Conservation (phyloP, 1,140 invertebrate genomes). For the Microplitis demolitor region DNA sequence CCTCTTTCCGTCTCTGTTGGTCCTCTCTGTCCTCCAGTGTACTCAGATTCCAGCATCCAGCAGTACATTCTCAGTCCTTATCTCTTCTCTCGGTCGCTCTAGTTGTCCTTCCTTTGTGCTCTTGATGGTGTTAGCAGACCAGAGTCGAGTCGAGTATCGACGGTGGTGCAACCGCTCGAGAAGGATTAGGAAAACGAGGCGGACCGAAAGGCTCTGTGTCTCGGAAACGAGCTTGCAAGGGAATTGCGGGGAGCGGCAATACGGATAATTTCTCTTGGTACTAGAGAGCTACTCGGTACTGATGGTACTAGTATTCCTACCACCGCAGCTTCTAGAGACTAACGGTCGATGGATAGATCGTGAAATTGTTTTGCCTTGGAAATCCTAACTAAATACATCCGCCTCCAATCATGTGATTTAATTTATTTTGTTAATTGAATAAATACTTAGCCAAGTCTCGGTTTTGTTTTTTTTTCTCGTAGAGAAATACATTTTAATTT, state of each 20-base stretch:
- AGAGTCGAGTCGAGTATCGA: conserved; percentile 1
- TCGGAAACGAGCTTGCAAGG: no score
- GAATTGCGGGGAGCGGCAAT: neutral
- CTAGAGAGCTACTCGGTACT: neutral
- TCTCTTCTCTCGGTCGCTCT: neutral
- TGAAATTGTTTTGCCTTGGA: conserved; percentile 11
- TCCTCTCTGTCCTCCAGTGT: neutral
- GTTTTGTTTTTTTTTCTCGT: no score
- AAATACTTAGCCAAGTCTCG: no score
- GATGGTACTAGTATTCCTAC: neutral
- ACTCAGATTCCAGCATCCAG: no score
- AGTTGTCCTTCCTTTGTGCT: neutral
- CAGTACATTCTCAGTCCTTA: no score
- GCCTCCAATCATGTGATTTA: no score
- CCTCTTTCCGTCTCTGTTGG: neutral
- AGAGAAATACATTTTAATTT: no score
- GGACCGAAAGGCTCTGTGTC: conserved; percentile 12
- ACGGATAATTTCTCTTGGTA: conserved; percentile 31
- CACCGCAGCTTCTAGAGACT: conserved; percentile 11
- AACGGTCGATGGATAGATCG: conserved; percentile 14
- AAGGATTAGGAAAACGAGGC: conserved; percentile 33
- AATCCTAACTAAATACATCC: neutral
- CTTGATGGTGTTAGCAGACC: neutral
- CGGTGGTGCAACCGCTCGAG: conserved; percentile 27
- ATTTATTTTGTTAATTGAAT: no score